Evolutionary conservation across 2,113 vertebrate species (phyloP).

Genomic region (Rhadina sibilatrix): DNA sequence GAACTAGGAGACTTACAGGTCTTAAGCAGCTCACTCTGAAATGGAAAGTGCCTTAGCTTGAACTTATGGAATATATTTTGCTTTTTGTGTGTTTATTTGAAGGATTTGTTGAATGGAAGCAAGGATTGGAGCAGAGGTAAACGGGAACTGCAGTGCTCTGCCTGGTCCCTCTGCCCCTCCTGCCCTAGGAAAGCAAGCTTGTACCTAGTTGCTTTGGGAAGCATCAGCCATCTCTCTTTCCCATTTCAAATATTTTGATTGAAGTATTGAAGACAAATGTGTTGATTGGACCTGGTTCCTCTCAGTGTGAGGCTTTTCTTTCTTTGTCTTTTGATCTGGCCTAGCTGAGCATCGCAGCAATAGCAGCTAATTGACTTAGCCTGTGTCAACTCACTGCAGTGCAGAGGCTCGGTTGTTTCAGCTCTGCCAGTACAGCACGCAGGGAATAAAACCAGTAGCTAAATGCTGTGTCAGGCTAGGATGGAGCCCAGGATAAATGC

Average conservation of each 20-base stretch:
- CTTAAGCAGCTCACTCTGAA: not conserved
- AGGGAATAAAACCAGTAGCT: not conserved
- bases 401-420: not conserved
- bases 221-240: not conserved
- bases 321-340: not conserved
- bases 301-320: not conserved
- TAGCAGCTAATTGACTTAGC: slow-evolving; percentile 29
- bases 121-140: not conserved
- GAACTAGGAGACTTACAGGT: not conserved
- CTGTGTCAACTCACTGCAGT: not conserved
- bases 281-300: not conserved
- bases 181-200: not conserved
- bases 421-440: not conserved
- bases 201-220: not conserved
- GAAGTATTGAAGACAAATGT: not conserved
- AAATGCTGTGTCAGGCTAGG: not conserved
- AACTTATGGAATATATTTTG: not conserved
- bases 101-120: not conserved
- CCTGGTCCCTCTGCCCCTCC: not conserved
- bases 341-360: not conserved
- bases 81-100: not conserved
- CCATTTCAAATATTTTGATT: not conserved
- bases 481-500: not conserved
- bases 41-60: not conserved
- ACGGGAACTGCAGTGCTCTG: not conserved